Evolutionary conservation across 2,888 invertebrate species (phyloP).

Genomic region (Didymodactylos carnosus): DNA sequence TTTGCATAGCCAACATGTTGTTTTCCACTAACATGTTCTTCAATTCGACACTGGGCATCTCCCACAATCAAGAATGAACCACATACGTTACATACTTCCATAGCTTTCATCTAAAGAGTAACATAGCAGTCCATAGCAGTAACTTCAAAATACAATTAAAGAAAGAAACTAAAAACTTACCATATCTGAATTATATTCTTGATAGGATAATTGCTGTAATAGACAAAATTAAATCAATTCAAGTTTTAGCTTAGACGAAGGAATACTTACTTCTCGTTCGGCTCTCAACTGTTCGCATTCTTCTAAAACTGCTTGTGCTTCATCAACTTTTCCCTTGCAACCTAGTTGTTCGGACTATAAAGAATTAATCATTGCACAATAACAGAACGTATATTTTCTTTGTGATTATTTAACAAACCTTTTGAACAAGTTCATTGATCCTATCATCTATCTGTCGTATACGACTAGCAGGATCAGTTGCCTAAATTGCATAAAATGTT

Average conservation of each 20-base stretch:
- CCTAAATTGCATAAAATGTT: too few relatives aligned
- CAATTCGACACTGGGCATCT: conserved; percentile 87
- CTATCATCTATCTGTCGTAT: too few relatives aligned
- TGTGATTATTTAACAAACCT: too few relatives aligned
- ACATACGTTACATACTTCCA: conserved; percentile 95
- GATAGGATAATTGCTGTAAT: conserved; percentile 1
- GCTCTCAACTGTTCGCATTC: conserved; percentile 81
- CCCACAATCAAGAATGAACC: conserved; percentile 96
- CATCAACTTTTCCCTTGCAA: conserved; percentile 81
- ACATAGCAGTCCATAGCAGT: too few relatives aligned
- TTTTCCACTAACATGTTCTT: conserved; percentile 92
- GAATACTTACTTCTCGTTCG: too few relatives aligned
- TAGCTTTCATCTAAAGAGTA: conserved; percentile 39
- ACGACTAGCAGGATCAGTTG: too few relatives aligned
- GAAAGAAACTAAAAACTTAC: too few relatives aligned
- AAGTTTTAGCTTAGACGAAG: conserved; percentile 56
- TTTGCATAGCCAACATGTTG: conserved; percentile 77
- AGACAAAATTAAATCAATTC: conserved; percentile 17
- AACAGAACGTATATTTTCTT: neutral
- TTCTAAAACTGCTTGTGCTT: conserved; percentile 85
- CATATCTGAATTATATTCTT: neutral
- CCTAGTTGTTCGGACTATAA: conserved; percentile 63
- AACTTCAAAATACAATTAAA: too few relatives aligned
- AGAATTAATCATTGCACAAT: conserved; percentile 2
- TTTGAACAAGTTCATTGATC: conserved; percentile 11